These are phyloP conservation scores for Carassius gibelio DNA, from an alignment of 2,113 vertebrate species.

Conservation along the genomic window DNA sequence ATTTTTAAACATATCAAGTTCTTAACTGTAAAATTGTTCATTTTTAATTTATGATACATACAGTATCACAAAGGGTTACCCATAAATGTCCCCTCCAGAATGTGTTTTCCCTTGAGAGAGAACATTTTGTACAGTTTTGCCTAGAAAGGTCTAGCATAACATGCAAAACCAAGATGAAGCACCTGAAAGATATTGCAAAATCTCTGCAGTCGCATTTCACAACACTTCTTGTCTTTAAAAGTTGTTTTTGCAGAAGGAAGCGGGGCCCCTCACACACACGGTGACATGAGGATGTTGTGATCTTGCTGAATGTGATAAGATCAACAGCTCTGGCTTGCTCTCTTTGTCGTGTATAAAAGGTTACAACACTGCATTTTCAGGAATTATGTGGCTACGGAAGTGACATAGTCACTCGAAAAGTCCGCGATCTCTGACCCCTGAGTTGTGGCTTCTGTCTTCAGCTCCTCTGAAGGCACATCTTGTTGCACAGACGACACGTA, in stretches of 20 bases:
- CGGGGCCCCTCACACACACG: background rate
- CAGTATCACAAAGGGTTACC: background rate
- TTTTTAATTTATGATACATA: background rate
- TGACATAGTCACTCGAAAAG: conserved; percentile 1
- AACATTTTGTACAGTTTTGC: background rate
- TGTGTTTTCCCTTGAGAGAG: background rate
- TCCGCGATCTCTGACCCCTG: background rate
- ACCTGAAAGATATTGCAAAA: background rate
- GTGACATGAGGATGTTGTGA: background rate
- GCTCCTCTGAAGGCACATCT: background rate
- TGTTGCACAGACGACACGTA: conserved; percentile 19
- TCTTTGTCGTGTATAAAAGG: background rate
- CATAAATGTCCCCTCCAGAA: background rate
- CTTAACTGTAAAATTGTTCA: background rate
- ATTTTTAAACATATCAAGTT: background rate
- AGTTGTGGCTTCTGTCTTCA: background rate
- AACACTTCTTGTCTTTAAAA: background rate
- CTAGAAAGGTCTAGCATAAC: background rate
- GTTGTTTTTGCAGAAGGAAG: conserved; percentile 15
- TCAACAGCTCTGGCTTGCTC: background rate
- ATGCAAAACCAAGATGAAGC: background rate
- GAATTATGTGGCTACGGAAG: background rate
- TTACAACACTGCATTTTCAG: background rate
- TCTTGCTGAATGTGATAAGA: conserved; percentile 12
- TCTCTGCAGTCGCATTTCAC: background rate